A percentile compares a stretch with the other conserved stretches of the same genome.
Evolutionary conservation across 2,888 invertebrate species (phyloP).

Genomic region (Nemoura dubitans): DNA sequence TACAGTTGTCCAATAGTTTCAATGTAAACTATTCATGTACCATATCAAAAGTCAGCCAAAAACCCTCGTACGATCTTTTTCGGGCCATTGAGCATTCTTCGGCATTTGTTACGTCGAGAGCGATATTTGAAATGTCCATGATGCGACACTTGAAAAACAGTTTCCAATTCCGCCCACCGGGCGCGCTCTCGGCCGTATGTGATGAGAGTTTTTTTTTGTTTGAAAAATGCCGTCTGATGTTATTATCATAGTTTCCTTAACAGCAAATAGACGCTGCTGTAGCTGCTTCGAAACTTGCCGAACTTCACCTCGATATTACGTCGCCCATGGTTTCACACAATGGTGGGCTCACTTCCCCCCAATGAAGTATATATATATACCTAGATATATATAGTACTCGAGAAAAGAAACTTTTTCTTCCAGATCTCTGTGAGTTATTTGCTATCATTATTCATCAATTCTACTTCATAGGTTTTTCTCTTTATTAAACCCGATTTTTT

Average conservation of each 20-base stretch:
- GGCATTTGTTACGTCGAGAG: not conserved
- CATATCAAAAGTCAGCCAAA: not conserved
- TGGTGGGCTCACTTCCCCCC: not conserved
- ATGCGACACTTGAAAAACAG: not conserved
- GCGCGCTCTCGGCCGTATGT: not conserved
- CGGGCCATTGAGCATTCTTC: not conserved
- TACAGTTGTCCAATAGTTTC: not conserved
- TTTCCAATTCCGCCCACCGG: not conserved
- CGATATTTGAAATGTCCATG: not conserved
- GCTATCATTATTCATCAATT: conserved; percentile 12
- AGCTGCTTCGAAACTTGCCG: not conserved
- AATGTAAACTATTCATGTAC: not conserved
- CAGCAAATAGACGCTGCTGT: not conserved
- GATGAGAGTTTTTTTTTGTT: not conserved
- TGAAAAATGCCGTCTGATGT: not conserved
- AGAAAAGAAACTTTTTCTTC: not conserved
- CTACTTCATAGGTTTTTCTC: not conserved
- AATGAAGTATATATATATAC: not conserved
- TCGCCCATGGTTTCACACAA: not conserved
- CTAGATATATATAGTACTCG: not conserved
- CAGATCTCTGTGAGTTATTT: not conserved
- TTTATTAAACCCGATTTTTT: conserved; percentile 7
- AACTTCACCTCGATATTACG: not conserved
- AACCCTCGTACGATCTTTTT: not conserved
- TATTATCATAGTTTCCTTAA: not conserved